Evolutionary conservation across 2,888 invertebrate species (phyloP), one percentile per base, ranked within the genome.

Genomic region (Zhuqinia jingwanae): DNA sequence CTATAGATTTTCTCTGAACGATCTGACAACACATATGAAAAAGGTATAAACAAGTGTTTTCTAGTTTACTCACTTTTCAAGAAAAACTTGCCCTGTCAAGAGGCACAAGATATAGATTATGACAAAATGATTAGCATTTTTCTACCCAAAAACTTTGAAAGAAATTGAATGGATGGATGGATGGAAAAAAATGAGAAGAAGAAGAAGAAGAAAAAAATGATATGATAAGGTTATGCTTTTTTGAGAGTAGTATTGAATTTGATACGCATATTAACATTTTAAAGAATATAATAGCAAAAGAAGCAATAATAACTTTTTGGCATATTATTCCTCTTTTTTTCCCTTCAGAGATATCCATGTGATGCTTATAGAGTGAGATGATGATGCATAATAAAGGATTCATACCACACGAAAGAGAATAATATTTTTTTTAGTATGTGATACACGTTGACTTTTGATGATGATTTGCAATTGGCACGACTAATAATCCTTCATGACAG

Each of bases 41-140:
- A 76, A 22, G 17, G 50, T 22, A 53, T 73, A 77, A 84, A 84
- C 77, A 77, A 84, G 84, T 77, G 77, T 85, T 85, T 85, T 85
- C 85, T 85, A 73, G 85, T 85, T 85, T 85, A 85, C 78, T 85
- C 78, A 79, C 85, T 85, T 84, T 85, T 85, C 85, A 85, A 85
- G 85, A 85, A 85, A 85, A 85, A 85, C 85, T 85, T 80, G 85
- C 75, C 85, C 85, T 85, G 85, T 85, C 85, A 85, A 80, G 73
- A 85, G 75, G 85, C 79, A 80, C 80, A 85, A 85, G 80, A 85
- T 85, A 85, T 85, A 85, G 85, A 85, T 85, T 79, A 85, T 85
- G 85, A 85, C 85, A 85, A 79, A 85, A 85, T 85, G 85, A 85
- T 85, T 79, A 85, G 85, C 75, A 85, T 79, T 85, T 85, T 53